Percentiles rank a stretch among this genome's conserved stretches.
These are phyloP conservation scores for Spinus pinus DNA, from an alignment of 2,797 vertebrate genomes.

Conservation along the genomic window DNA sequence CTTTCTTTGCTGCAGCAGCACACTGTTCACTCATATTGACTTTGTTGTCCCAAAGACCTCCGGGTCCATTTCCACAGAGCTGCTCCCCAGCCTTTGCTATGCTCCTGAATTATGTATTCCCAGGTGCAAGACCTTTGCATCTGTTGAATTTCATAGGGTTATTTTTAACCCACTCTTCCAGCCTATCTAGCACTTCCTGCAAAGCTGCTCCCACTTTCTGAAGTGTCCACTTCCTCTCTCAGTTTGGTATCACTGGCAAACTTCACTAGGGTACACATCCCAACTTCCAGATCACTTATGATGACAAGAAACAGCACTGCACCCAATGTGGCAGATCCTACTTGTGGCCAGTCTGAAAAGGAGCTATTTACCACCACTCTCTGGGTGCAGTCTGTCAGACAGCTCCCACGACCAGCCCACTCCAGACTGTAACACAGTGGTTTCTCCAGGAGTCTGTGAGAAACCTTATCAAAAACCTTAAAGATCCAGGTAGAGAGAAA, in stretches of 20 bases:
- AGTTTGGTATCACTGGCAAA: neutral
- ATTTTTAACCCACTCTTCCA: neutral
- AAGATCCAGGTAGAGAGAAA: neutral
- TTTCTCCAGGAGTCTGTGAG: neutral
- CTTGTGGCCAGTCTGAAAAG: neutral
- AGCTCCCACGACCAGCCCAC: neutral
- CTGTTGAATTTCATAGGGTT: neutral
- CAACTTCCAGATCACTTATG: neutral
- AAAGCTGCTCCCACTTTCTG: neutral
- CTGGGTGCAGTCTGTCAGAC: neutral
- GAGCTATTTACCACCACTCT: neutral
- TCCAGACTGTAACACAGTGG: neutral
- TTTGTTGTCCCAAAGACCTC: neutral
- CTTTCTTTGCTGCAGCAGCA: neutral
- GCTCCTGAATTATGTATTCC: neutral
- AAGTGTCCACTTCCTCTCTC: neutral
- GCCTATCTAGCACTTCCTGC: neutral
- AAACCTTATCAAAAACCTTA: neutral
- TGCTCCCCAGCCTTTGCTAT: neutral
- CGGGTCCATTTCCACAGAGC: accelerated
- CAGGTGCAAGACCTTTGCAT: neutral
- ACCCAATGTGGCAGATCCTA: neutral
- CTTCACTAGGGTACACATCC: neutral
- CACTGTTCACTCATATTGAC: neutral
- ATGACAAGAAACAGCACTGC: neutral